Conservation (phyloP, 1,140 invertebrate genomes). For the Bicyclus anynana region DNA sequence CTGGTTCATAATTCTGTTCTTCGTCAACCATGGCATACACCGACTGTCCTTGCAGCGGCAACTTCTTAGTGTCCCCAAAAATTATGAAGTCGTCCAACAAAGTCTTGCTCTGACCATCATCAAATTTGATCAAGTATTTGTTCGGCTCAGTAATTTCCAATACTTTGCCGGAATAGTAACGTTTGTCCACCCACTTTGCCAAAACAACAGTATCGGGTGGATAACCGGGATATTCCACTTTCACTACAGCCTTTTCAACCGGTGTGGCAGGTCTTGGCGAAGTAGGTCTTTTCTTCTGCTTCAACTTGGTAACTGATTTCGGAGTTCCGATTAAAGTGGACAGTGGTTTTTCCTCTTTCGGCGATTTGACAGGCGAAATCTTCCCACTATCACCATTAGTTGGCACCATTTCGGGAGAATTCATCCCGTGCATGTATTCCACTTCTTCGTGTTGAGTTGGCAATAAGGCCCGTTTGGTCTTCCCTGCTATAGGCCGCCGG, state of each 20-base stretch:
- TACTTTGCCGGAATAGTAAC: conserved; percentile 80
- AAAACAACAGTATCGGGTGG: conserved; percentile 76
- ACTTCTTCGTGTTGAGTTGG: conserved; percentile 66
- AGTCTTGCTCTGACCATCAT: conserved; percentile 78
- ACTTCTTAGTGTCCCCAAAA: conserved; percentile 69
- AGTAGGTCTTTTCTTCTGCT: conserved; percentile 57
- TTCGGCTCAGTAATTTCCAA: conserved; percentile 73
- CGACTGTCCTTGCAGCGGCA: conserved; percentile 70
- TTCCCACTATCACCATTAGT: conserved; percentile 60
- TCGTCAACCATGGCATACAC: conserved; percentile 73
- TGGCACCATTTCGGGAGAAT: conserved; percentile 74
- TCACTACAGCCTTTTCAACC: conserved; percentile 52
- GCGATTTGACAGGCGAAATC: conserved; percentile 44
- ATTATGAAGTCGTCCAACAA: conserved; percentile 80
- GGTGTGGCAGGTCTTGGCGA: conserved; percentile 63
- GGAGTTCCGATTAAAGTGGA: conserved; percentile 53
- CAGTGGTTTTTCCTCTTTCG: conserved; percentile 60
- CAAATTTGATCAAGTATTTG: conserved; percentile 80
- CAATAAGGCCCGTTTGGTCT: conserved; percentile 65
- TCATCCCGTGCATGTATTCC: conserved; percentile 62
- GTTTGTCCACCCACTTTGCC: conserved; percentile 81
- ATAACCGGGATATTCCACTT: conserved; percentile 58
- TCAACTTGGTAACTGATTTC: conserved; percentile 63
- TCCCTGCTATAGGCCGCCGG: conserved; percentile 56
- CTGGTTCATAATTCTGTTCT: conserved; percentile 70